Conservation (phyloP, 64 coral and sea anemone genomes). For the Stichodactyla helianthus region DNA sequence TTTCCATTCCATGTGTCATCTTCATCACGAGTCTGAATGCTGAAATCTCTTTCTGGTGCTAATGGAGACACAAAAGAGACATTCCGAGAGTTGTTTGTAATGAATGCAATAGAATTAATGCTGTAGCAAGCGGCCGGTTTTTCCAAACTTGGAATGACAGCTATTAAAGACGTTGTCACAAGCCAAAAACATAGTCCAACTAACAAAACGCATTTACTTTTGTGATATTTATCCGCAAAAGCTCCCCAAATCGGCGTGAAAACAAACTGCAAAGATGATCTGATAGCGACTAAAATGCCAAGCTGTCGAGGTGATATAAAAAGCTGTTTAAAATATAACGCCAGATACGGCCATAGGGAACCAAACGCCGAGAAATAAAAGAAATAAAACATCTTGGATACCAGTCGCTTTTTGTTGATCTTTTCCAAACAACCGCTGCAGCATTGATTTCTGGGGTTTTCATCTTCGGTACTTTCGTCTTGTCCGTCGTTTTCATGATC, state of each 20-base stretch:
- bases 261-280: slow-evolving; percentile 89
- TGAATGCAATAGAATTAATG: slow-evolving; percentile 64
- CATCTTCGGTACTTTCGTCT: slow-evolving; percentile 39
- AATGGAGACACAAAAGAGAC: slow-evolving; percentile 6
- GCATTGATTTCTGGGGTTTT: slow-evolving; percentile 53
- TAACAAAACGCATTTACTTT: slow-evolving; percentile 82
- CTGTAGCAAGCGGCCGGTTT: slow-evolving; percentile 79
- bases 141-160: slow-evolving; percentile 77
- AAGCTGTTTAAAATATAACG: slow-evolving; percentile 96
- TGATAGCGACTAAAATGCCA: slow-evolving; percentile 86
- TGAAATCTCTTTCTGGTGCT: background rate
- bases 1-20: background rate
- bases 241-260: slow-evolving; percentile 95
- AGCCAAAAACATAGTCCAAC: slow-evolving; percentile 75
- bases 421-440: slow-evolving; percentile 61
- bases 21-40: background rate
- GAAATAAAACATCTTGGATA: slow-evolving; percentile 96
- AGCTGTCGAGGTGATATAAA: slow-evolving; percentile 95
- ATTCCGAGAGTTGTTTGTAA: background rate
- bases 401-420: slow-evolving; percentile 83
- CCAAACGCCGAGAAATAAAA: slow-evolving; percentile 99
- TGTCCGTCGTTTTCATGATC: background rate
- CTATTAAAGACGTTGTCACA: slow-evolving; percentile 61
- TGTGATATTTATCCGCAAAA: slow-evolving; percentile 82
- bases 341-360: slow-evolving; percentile 85